Base-by-base conservation (phyloP, 2,797 vertebrate species). In the Lycodopsis pacificus region DNA sequence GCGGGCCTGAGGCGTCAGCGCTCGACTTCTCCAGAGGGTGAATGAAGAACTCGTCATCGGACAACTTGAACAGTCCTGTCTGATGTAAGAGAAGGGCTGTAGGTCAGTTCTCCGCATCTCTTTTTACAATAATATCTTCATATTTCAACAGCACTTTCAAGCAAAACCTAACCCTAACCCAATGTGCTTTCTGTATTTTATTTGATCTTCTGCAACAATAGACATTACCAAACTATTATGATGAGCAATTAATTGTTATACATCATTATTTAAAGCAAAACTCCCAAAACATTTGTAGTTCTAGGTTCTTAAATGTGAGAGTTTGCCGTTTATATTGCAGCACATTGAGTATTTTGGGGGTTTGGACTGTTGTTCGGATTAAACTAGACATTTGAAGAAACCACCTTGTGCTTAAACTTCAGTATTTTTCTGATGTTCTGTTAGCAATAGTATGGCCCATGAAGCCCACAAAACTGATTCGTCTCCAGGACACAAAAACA, bases 61-160 rank as follows among this genome's bases (percentile, higher is more conserved):
- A 95, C 46, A 99, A 92, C 87, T 77, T 96, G 78, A 99, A 99
- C 82, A 98, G 89, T 0, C 98, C 98, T 83, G 94, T 97, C 98
- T 99, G 76, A 62, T 81, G 54, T 85, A 68, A 78, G 56, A 66
- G 20, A 54, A 56, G 1, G 3, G 12, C 3, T 13, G 15, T 1
- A 20, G 15, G 59, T 79, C 27, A 81, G 67, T 57, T 62, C 4
- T 53, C 12, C 32, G 46, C 42, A 67, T 64, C 11, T 42, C 34
- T 44, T 53, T 11, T 15, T 40, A 44, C 1, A 54, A 46, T 63
- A 38, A 34, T 2, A 62, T 2, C 0, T 20, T 7, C 30, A 49
- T 14, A 20, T 30, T n/a, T 65, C 20, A 32, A 42, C 32, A 38
- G 10, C 7, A 40, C 15, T 58, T 8, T 54, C 14, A 19, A 30